Evolutionary conservation across 2,797 vertebrate genomes (phyloP), one percentile per base, ranked within the genome.

Genomic region (Phrynocephalus guinanensis): DNA sequence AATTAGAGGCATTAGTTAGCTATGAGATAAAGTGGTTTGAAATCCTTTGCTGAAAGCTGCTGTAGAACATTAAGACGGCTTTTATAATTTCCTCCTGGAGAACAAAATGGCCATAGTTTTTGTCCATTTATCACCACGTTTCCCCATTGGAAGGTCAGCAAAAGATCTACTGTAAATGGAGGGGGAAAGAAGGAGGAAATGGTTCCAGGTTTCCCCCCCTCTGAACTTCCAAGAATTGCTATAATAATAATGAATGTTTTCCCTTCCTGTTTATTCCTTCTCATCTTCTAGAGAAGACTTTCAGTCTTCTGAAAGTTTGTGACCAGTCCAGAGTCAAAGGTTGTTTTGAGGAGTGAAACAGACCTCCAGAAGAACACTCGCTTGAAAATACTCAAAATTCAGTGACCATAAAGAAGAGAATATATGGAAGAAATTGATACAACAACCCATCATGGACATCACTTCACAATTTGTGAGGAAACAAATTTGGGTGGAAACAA

Each of bases 1-100:
- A 87, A 89, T 91, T 88, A 79, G 90, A 94, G 94, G 95, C 88
- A 82, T 95, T 94, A 56, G 89, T 90, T 6, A 24, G 93, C 94
- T 86, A 72, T 86, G 75, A 50, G 84, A 79, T 70, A 86, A 80
- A 80, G 87, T 92, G 90, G 90, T 44, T 85, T 68, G 82, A 80
- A 85, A 87, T 94, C 91, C 38, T 90, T 85, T 91, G 87, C 91
- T 93, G 85, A 90, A 91, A 93, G 87, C 71, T 94, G 88, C 86
- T 91, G 87, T 90, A 90, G 91, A 87, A 85, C 91, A 83, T 67
- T 84, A 90, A 86, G 68, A 87, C n/a, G 89, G 79, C 87, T 84
- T 66, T 90, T 84, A 83, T 84, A 52, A 63, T 86, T 91, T 93
- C 76, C 86, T 90, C 87, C 82, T 1, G 67, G 93, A 91, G 85